These are phyloP conservation scores for Rhynchomys soricoides DNA, from an alignment of 2,113 vertebrate genomes.

Conservation along the genomic window DNA sequence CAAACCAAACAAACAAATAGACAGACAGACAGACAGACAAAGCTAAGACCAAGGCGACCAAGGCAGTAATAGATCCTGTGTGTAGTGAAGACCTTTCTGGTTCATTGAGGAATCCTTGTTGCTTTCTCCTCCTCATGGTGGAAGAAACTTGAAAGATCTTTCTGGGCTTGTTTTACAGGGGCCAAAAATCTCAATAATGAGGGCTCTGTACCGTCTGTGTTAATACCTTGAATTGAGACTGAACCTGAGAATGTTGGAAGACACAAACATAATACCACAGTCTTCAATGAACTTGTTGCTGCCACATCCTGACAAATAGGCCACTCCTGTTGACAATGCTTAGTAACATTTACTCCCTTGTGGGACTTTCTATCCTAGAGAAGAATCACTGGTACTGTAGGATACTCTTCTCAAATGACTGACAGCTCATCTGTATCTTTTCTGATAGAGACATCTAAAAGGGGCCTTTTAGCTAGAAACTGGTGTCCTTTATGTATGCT, in stretches of 20 bases:
- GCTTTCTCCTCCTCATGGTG: neutral
- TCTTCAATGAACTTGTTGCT: neutral
- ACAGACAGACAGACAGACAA: neutral
- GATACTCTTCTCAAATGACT: neutral
- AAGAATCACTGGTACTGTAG: accelerated
- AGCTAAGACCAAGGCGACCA: neutral
- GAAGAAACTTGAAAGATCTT: neutral
- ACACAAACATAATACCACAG: too few species aligned
- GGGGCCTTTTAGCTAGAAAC: neutral
- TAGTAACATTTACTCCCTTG: neutral
- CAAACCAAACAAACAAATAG: too few species aligned
- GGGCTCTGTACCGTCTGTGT: neutral
- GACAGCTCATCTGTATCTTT: neutral
- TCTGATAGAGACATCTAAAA: neutral
- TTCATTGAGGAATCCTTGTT: neutral
- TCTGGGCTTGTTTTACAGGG: neutral
- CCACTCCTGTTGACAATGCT: neutral
- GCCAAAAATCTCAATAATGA: neutral
- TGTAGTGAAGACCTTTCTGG: neutral
- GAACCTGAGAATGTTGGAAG: neutral
- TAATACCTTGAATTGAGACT: neutral
- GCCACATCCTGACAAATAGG: neutral
- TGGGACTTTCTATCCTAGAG: neutral
- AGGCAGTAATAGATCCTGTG: neutral
- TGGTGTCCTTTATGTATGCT: neutral